phyloP scores from a whole-genome alignment of 2,113 vertebrate genomes.

The Nothocercus nigrocapillus region DNA sequence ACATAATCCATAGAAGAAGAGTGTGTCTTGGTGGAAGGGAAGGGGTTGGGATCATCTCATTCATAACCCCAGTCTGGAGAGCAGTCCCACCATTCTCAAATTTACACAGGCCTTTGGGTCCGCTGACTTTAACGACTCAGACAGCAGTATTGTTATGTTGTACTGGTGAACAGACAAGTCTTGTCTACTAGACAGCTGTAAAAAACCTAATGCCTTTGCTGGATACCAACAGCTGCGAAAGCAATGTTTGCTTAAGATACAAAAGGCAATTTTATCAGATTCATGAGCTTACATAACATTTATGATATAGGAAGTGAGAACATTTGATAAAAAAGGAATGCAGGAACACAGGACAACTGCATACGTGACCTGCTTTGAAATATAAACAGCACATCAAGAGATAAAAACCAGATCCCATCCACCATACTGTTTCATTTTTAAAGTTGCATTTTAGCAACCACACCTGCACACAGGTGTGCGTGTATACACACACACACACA shows the following conservation, averaged over 20 bases:
- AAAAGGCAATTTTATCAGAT: background rate
- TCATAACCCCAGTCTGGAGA: background rate
- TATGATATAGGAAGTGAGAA: background rate
- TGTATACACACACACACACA: accelerated
- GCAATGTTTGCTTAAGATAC: background rate
- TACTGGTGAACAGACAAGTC: background rate
- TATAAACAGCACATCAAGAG: background rate
- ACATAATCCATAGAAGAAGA: background rate
- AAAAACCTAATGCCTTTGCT: background rate
- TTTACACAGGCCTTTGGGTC: accelerated
- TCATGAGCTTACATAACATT: background rate
- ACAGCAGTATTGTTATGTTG: background rate
- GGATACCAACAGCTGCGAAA: background rate
- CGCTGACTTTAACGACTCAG: background rate
- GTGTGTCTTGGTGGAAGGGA: background rate
- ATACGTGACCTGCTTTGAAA: background rate
- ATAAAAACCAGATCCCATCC: background rate
- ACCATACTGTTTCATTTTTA: background rate
- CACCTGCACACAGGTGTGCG: too few species aligned
- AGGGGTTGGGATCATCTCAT: background rate
- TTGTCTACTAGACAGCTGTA: background rate
- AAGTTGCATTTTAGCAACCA: background rate
- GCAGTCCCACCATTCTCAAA: background rate
- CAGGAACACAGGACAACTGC: background rate
- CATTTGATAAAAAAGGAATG: background rate